Evolutionary conservation across 2,888 invertebrate species (phyloP).

Genomic region (Steromphala cineraria): DNA sequence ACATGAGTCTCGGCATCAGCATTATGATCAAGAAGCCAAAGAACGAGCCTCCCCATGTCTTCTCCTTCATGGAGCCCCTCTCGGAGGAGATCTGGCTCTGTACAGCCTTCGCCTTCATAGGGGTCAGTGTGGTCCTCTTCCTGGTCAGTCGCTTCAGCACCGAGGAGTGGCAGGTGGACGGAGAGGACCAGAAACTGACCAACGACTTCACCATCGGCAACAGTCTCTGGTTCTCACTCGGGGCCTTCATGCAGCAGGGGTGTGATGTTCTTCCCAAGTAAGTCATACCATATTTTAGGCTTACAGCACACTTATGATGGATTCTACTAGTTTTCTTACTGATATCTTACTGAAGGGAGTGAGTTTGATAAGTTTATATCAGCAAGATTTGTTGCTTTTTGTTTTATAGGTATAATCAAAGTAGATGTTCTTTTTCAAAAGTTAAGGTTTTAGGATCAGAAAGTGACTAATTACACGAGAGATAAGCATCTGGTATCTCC

Average conservation of each 20-base stretch:
- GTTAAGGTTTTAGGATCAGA: too few relatives aligned
- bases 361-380: too few relatives aligned
- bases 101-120: constrained; percentile 91
- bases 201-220: constrained; percentile 91
- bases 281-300: constrained; percentile 55
- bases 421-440: too few relatives aligned
- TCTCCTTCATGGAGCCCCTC: constrained; percentile 97
- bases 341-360: too few relatives aligned
- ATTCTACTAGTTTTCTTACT: too few relatives aligned
- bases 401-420: too few relatives aligned
- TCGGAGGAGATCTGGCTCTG: constrained; percentile 98
- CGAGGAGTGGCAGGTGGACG: constrained; percentile 87
- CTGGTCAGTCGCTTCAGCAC: constrained; percentile 97
- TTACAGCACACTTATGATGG: too few relatives aligned
- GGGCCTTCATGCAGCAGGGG: constrained; percentile 99
- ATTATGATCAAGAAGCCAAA: constrained; percentile 96
- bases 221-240: constrained; percentile 97
- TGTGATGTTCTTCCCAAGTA: constrained; percentile 96
- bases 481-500: too few relatives aligned
- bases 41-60: constrained; percentile 93
- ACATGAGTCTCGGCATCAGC: constrained; percentile 96
- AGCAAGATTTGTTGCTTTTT: too few relatives aligned
- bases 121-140: constrained; percentile 97
- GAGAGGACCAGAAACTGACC: constrained; percentile 35
- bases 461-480: too few relatives aligned